phyloP scores from a whole-genome alignment of 2,113 vertebrate genomes.

The Canis aureus region DNA sequence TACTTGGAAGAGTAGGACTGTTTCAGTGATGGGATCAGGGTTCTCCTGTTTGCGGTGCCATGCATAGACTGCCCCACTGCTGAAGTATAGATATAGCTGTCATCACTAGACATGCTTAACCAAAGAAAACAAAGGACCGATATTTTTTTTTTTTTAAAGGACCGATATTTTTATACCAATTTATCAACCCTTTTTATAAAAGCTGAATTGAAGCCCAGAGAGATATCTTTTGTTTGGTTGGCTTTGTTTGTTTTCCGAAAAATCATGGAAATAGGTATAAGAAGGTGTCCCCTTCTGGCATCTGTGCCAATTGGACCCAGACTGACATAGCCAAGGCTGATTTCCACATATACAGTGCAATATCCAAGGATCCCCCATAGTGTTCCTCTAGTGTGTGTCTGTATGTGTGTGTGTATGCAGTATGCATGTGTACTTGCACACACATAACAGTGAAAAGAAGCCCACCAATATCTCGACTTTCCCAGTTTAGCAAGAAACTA shows the following conservation, averaged over 20 bases:
- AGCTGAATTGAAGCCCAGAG: neutral
- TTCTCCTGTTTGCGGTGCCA: accelerated
- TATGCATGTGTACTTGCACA: accelerated
- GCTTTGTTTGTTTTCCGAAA: neutral
- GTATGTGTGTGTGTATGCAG: neutral
- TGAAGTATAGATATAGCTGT: neutral
- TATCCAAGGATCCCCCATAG: neutral
- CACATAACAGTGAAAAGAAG: neutral
- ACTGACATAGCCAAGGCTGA: neutral
- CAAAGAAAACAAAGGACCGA: neutral
- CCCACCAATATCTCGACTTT: neutral
- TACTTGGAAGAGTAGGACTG: neutral
- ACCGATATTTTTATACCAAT: too few species aligned
- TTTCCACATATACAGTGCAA: neutral
- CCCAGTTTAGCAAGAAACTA: neutral
- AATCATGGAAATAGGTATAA: neutral
- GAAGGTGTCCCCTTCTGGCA: neutral
- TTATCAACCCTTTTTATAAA: neutral
- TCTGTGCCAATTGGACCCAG: neutral
- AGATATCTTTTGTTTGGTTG: neutral
- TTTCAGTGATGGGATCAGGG: neutral
- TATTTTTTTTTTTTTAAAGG: too few species aligned
- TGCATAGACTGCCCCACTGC: accelerated
- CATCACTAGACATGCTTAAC: too few species aligned
- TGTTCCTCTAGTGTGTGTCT: too few species aligned